phyloP scores from a whole-genome alignment of 2,888 invertebrate genomes.

The Syrista parreyssii region DNA sequence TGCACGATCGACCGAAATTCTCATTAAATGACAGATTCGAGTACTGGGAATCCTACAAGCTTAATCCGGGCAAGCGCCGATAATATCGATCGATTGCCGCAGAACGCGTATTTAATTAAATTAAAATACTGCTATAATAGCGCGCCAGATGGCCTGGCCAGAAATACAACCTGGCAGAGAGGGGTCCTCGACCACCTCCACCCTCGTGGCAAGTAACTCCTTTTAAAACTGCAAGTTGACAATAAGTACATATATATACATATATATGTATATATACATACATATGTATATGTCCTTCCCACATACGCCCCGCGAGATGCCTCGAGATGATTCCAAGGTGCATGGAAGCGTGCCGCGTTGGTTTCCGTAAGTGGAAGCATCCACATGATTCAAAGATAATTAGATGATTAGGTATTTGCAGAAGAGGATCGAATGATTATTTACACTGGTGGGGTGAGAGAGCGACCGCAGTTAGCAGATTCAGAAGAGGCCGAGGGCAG shows the following conservation, averaged over 20 bases:
- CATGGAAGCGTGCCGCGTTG: too few species aligned
- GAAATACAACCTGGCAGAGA: conserved; percentile 60
- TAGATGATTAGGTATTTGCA: too few species aligned
- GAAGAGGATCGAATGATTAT: conserved; percentile 60
- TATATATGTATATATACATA: too few species aligned
- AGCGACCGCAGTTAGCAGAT: conserved; percentile 63
- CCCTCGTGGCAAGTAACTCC: conserved; percentile 54
- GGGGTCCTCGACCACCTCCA: conserved; percentile 35
- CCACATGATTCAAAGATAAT: too few species aligned
- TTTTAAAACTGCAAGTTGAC: conserved; percentile 63
- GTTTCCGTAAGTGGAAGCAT: too few species aligned
- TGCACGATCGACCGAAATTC: conserved; percentile 58
- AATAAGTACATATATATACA: conserved; percentile 42
- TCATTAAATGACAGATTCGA: conserved; percentile 64
- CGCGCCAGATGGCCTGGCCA: conserved; percentile 61
- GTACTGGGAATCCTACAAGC: conserved; percentile 50
- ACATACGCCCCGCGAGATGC: too few species aligned
- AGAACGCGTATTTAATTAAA: conserved; percentile 62
- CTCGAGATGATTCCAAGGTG: too few species aligned
- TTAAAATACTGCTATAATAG: conserved; percentile 66
- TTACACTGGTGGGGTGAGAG: conserved; percentile 58
- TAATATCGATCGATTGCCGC: conserved; percentile 63
- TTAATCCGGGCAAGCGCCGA: conserved; percentile 63
- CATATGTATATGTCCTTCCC: too few species aligned
- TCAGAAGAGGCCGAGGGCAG: conserved; percentile 55